Evolutionary conservation across 1,140 invertebrate species (phyloP).

Genomic region (Drepana arcuata): DNA sequence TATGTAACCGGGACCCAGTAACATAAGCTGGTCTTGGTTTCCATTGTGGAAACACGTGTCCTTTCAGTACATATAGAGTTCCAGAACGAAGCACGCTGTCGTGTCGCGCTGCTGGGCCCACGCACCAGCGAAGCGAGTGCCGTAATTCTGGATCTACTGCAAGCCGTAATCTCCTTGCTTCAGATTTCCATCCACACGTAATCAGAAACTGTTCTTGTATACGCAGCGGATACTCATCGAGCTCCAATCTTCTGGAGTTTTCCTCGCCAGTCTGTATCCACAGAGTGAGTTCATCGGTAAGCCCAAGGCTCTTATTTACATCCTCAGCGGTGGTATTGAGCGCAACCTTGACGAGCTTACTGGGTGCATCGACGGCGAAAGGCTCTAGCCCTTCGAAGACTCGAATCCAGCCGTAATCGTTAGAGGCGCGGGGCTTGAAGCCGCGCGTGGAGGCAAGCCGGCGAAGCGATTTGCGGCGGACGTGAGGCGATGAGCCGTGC

Average conservation of each 20-base stretch:
- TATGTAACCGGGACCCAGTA: constrained; percentile 75
- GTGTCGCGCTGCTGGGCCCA: constrained; percentile 69
- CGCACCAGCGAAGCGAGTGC: constrained; percentile 75
- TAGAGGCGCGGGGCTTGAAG: constrained; percentile 38
- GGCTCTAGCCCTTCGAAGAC: constrained; percentile 75
- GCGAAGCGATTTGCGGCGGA: constrained; percentile 58
- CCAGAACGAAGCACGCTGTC: constrained; percentile 73
- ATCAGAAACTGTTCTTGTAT: constrained; percentile 77
- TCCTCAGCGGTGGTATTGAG: constrained; percentile 74
- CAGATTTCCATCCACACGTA: constrained; percentile 73
- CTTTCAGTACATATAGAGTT: constrained; percentile 76
- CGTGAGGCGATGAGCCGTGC: constrained; percentile 46
- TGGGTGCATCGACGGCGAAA: constrained; percentile 53
- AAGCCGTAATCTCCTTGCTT: constrained; percentile 72
- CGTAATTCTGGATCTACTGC: constrained; percentile 78
- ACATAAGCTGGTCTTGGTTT: constrained; percentile 74
- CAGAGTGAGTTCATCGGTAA: constrained; percentile 73
- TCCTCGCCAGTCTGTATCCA: constrained; percentile 77
- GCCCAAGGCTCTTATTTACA: constrained; percentile 74
- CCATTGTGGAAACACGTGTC: constrained; percentile 80
- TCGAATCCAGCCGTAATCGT: constrained; percentile 72
- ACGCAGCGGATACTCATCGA: constrained; percentile 73
- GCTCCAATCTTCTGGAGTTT: constrained; percentile 69
- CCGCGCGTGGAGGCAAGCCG: constrained; percentile 74
- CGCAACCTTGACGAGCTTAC: constrained; percentile 74